Evolutionary conservation across 53 echinoderm and acorn worm species (phyloP), one percentile per base, ranked within the genome.

Genomic region (Luidia sarsii): DNA sequence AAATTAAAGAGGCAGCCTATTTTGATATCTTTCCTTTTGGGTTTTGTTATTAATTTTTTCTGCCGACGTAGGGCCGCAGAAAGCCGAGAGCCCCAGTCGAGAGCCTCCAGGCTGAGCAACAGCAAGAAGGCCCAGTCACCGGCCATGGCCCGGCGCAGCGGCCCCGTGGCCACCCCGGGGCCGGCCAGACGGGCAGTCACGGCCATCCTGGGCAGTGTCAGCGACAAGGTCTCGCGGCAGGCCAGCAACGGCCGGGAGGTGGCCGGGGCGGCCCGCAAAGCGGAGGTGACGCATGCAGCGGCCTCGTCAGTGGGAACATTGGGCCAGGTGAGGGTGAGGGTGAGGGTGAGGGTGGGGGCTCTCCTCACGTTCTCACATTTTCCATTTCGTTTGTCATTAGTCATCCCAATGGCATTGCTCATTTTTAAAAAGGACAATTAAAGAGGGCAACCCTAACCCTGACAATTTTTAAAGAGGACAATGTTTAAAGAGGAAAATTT

Each of bases 61-160:
- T 46, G 16, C 48, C n/a, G n/a, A n/a, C 24, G 36, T 16, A 74
- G 86, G 60, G 29, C 11, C 50, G 37, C 48, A 27, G 79, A 64
- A 7, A 48, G 59, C 32, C 77, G 56, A 66, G 79, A 65, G 32
- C 54, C 56, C 23, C 65, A 67, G 15, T 54, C 55, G 15, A 66
- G 54, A 32, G 27, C 33, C 23, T 16, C 66, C 13, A 85, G 45
- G 53, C 24, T 19, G 29, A 34, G 59, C 52, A 55, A 50, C 66
- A 73, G 61, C 50, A 88, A 88, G 77, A 88, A 83, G 41, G 60
- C 30, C 10, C 64, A 29, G 0, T 88, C 88, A 4, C 88, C 88
- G 15, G 10, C 33, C 9, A 14, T 30, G 4, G 11, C 45, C 13
- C 60, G 77, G 2, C 77, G 77, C 7, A 60, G 59, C 45, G 24